phyloP scores from a whole-genome alignment of 2,888 invertebrate genomes.

The Pseudanteris insignis region DNA sequence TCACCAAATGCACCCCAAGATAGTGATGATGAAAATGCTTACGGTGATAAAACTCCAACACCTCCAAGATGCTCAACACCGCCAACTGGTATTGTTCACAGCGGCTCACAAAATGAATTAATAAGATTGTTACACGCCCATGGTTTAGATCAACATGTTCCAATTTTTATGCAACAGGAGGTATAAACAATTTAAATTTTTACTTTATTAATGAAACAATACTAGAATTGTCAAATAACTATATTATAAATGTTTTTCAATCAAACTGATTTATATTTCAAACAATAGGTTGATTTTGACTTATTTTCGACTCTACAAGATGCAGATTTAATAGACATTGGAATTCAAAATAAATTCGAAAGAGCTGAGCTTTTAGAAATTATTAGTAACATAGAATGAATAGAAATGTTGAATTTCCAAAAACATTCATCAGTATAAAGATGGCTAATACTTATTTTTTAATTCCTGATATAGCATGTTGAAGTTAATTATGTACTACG shows the following conservation, averaged over 20 bases:
- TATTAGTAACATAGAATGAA: no score
- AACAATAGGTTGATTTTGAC: conserved; percentile 58
- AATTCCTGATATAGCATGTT: conserved; percentile 2
- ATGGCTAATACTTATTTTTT: conserved; percentile 3
- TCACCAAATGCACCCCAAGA: conserved; percentile 54
- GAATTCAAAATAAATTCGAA: conserved; percentile 54
- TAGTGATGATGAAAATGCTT: conserved; percentile 55
- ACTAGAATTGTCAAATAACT: not conserved
- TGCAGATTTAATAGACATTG: conserved; percentile 59
- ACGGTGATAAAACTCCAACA: conserved; percentile 57
- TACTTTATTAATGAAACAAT: not conserved
- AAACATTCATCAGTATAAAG: no score
- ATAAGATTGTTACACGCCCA: conserved; percentile 52
- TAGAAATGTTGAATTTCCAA: no score
- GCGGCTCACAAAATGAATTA: conserved; percentile 52
- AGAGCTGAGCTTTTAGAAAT: conserved; percentile 42
- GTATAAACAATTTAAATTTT: conserved; percentile 44
- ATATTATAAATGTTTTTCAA: no score
- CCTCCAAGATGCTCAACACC: conserved; percentile 57
- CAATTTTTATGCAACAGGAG: conserved; percentile 60
- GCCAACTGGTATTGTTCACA: conserved; percentile 54
- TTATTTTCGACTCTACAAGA: conserved; percentile 57
- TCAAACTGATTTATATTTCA: not conserved
- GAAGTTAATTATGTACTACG: not conserved
- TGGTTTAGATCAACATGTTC: conserved; percentile 51